These are phyloP conservation scores for Argyra leucocephala DNA, from an alignment of 2,888 invertebrate genomes.

Conservation along the genomic window DNA sequence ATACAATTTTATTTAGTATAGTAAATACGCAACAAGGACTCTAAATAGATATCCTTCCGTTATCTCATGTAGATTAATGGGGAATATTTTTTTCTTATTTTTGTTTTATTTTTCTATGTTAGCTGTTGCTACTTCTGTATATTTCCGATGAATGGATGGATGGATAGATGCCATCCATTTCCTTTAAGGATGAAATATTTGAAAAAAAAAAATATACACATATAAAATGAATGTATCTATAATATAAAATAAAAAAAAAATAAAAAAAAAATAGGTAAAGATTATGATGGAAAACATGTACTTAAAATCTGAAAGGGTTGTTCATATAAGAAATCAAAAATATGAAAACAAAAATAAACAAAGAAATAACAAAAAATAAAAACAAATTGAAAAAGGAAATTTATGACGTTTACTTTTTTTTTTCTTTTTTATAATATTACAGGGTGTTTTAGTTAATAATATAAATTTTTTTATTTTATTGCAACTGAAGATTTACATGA, in stretches of 20 bases:
- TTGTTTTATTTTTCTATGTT: neutral
- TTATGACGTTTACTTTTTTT: neutral
- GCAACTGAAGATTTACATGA: no score
- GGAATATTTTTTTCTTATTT: neutral
- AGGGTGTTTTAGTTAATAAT: no score
- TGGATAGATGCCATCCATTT: slow-evolving; percentile 6
- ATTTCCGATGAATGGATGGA: slow-evolving; percentile 3
- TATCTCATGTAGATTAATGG: neutral
- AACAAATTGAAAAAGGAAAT: neutral
- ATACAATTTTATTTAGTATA: no score
- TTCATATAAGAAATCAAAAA: neutral
- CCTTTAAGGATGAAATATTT: slow-evolving; percentile 6
- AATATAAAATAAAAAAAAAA: neutral
- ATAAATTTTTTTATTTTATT: no score
- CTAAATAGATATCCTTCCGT: slow-evolving; percentile 6
- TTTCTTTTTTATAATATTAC: no score
- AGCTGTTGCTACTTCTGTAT: neutral
- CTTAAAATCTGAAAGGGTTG: slow-evolving; percentile 6
- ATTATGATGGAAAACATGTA: slow-evolving; percentile 2
- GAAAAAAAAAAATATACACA: neutral
- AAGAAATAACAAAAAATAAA: neutral
- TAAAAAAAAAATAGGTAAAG: slow-evolving; percentile 1
- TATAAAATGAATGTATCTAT: neutral
- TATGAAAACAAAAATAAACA: no score
- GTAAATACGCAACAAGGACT: slow-evolving; percentile 4